Evolutionary conservation across 2,797 vertebrate species (phyloP), one percentile per base, ranked within the genome.

Genomic region (Vespertilio murinus): DNA sequence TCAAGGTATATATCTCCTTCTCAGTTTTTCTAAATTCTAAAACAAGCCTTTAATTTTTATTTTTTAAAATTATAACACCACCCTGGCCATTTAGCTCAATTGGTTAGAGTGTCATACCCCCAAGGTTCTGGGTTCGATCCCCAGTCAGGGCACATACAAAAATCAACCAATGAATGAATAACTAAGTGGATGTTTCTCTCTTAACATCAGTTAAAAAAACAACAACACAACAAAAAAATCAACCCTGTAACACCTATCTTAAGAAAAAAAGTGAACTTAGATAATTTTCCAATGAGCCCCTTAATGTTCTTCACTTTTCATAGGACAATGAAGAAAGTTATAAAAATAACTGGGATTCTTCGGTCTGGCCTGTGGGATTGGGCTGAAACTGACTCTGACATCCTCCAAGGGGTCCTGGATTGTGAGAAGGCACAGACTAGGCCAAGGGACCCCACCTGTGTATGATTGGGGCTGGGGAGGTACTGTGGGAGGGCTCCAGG

Each of bases 1-100:
- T 95, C 52, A 95, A 87, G 18, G 35, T 90, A 79, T 79, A n/a
- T 79, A 75, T 45, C 30, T 65, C 38, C 33, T 93, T 86, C 70
- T 83, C 84, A 90, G 14, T 92, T 64, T 23, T 92, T 95, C 30
- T 84, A 91, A 64, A 45, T 82, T 77, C 61, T 91, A 75, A 88
- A 88, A 40, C 40, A 91, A 89, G 28, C 4, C 5, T 82, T 33
- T 65, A n/a, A 30, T 74, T 71, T 56, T 56, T 79, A 22, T 10
- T 75, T 93, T 87, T 71, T 38, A 77, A 47, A 77, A 59, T 67
- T 91, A 65, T 65, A 65, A 65, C 16, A 65, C 12, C 30, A 17
- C 14, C 61, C 16, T 65, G 30, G 16, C 61, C 30, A n/a, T n/a
- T n/a, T 65, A 65, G 30, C 30, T 33, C 30, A 65, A 16, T 65